These are phyloP conservation scores for Semnornis frantzii DNA, from an alignment of 2,113 vertebrate species.

Conservation along the genomic window DNA sequence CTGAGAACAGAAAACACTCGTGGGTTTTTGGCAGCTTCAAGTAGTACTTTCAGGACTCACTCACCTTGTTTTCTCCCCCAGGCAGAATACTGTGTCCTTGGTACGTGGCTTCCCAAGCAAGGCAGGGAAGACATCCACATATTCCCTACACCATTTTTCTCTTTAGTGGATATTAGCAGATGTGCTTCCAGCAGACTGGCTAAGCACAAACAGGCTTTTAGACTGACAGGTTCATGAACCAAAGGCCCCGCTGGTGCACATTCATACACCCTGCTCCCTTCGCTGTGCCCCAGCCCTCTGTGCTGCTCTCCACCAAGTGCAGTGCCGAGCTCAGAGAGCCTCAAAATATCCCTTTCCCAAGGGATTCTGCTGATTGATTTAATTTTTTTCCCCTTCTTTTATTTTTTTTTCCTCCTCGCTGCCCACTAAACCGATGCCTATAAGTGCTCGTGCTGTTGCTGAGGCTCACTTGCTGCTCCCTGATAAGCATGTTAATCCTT, in stretches of 20 bases:
- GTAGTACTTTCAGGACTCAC: not conserved
- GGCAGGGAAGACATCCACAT: not conserved
- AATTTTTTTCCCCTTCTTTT: not conserved
- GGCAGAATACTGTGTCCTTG: not conserved
- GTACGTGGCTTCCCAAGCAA: constrained; percentile 17
- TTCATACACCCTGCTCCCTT: not conserved
- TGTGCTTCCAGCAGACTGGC: constrained; percentile 74
- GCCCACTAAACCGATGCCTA: not conserved
- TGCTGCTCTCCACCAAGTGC: not conserved
- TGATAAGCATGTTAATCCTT: constrained; percentile 42
- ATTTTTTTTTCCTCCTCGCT: not conserved
- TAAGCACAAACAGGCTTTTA: constrained; percentile 72
- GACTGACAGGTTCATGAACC: constrained; percentile 63
- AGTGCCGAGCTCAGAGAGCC: not conserved
- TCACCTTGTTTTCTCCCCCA: not conserved
- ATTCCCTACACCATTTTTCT: constrained; percentile 71
- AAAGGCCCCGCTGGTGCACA: not conserved
- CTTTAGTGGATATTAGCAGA: constrained; percentile 72
- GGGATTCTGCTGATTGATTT: constrained; percentile 30
- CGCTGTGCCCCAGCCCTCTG: not conserved
- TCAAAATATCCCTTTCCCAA: constrained; percentile 17
- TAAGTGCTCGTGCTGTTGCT: not conserved
- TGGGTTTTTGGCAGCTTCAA: not conserved
- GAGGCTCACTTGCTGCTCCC: constrained; percentile 44
- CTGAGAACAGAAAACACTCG: not conserved